These are phyloP conservation scores for Lagria hirta DNA, from an alignment of 2,888 invertebrate genomes.

Conservation along the genomic window DNA sequence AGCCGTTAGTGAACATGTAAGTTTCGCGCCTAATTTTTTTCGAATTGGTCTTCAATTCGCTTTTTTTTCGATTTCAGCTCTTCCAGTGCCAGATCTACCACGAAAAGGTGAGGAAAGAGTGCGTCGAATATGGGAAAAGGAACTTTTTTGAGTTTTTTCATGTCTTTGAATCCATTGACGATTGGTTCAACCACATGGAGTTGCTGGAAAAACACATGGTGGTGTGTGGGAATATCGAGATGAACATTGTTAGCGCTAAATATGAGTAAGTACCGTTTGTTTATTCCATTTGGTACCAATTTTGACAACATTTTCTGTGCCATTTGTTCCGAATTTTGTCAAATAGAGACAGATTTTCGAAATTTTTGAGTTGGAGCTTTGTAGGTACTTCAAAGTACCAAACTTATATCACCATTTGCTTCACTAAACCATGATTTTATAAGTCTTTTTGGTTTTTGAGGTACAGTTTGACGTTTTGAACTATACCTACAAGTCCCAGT, in stretches of 20 bases:
- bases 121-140: conserved; percentile 70
- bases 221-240: conserved; percentile 49
- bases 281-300: too few species aligned
- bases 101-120: conserved; percentile 70
- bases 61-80: conserved; percentile 47
- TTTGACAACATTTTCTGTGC: too few species aligned
- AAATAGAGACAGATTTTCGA: too few species aligned
- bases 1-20: conserved; percentile 82
- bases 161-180: conserved; percentile 35
- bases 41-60: not conserved
- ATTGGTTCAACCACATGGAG: conserved; percentile 45
- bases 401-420: too few species aligned
- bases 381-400: too few species aligned
- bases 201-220: conserved; percentile 51
- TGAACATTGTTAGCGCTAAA: conserved; percentile 47
- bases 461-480: too few species aligned
- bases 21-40: conserved; percentile 4
- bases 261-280: conserved; percentile 48
- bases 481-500: too few species aligned
- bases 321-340: too few species aligned
- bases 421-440: too few species aligned
- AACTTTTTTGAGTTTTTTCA: conserved; percentile 63
- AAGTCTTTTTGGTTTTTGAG: too few species aligned
- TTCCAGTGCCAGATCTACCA: conserved; percentile 71
- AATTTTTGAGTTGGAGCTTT: too few species aligned